These are phyloP conservation scores for Drosophila asahinai DNA, from an alignment of 1,140 invertebrate species.

Conservation along the genomic window DNA sequence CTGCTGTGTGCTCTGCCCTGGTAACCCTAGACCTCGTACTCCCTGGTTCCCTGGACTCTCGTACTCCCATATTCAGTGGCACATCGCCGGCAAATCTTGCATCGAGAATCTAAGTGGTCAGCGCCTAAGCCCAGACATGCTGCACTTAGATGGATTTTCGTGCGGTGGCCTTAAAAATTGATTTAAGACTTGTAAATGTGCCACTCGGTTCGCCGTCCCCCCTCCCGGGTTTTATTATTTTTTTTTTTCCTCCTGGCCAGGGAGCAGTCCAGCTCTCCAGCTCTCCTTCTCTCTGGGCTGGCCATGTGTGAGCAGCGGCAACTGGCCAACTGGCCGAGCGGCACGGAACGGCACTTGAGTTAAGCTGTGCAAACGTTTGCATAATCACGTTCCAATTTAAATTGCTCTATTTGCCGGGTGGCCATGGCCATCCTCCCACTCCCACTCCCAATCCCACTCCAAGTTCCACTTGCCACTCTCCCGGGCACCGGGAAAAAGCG, in stretches of 20 bases:
- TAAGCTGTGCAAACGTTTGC: constrained; percentile 83
- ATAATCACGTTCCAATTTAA: constrained; percentile 84
- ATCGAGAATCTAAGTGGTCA: constrained; percentile 29
- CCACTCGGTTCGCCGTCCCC: neutral
- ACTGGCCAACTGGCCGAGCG: constrained; percentile 69
- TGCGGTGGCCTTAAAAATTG: constrained; percentile 64
- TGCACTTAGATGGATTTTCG: constrained; percentile 53
- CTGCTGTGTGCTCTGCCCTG: no score
- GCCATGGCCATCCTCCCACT: neutral
- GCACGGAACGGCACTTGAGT: constrained; percentile 79
- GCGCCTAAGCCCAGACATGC: constrained; percentile 34
- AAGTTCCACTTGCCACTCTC: constrained; percentile 2
- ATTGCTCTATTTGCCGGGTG: constrained; percentile 77
- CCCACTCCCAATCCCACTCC: neutral
- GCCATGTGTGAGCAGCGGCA: constrained; percentile 53
- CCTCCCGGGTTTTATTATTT: neutral
- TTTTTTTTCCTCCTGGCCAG: neutral
- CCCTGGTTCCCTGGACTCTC: neutral
- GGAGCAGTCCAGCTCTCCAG: neutral
- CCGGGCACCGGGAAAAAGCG: constrained; percentile 52
- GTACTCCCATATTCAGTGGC: neutral
- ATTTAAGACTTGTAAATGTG: constrained; percentile 69
- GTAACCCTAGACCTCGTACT: no score
- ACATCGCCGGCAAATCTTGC: neutral
- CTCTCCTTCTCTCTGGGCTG: neutral